Evolutionary conservation across 2,113 vertebrate species (phyloP).

Genomic region (Elephas maximus): DNA sequence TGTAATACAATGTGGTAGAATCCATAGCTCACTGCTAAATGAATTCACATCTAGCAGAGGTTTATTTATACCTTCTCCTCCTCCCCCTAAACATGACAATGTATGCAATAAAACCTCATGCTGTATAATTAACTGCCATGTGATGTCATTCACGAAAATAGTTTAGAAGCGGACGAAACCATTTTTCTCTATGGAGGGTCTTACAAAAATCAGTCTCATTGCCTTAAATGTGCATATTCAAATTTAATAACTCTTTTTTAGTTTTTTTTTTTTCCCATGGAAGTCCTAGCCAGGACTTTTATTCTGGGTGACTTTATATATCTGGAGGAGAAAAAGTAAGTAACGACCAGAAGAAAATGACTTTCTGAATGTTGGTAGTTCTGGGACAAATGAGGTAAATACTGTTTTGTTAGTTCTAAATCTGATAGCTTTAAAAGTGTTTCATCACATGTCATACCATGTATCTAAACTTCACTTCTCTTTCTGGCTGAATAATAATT

Average conservation of each 20-base stretch:
- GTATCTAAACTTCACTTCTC: background rate
- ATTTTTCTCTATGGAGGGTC: background rate
- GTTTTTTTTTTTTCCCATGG: background rate
- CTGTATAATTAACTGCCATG: background rate
- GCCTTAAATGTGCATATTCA: background rate
- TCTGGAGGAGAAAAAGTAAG: background rate
- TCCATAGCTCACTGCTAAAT: background rate
- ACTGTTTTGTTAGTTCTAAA: background rate
- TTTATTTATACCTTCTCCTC: background rate
- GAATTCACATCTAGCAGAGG: background rate
- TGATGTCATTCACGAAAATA: slow-evolving; percentile 19
- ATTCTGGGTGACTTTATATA: background rate
- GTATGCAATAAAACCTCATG: background rate
- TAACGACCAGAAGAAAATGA: background rate
- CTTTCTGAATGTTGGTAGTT: background rate
- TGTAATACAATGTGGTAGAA: background rate
- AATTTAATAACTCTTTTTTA: background rate
- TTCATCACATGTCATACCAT: background rate
- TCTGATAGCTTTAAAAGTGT: background rate
- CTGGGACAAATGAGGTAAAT: background rate
- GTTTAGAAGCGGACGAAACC: background rate
- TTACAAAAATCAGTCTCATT: background rate
- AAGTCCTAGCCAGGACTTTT: background rate
- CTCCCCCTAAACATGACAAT: background rate
- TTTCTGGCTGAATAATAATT: background rate